Base-by-base conservation (phyloP, 2,113 vertebrate genomes). In the Ageneiosus marmoratus region DNA sequence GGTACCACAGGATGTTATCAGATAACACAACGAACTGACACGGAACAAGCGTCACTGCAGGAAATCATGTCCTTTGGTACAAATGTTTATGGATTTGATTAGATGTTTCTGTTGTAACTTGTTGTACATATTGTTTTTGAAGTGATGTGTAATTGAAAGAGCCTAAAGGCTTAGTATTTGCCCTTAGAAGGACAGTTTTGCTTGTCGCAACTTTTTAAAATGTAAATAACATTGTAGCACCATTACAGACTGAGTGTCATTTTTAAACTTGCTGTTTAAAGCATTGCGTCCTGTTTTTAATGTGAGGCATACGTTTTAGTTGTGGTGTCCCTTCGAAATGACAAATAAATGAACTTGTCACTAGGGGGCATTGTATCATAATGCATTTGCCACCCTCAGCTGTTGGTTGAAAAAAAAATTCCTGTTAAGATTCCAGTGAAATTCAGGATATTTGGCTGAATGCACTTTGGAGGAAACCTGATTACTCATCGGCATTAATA, bases 1-100 rank as follows among this genome's bases (percentile, higher is more conserved):
- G 86, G 85, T 94, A 93, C 81, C 90, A 90, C 87, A 90, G 92
- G 83, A 88, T 93, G 32, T 81, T 85, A 13, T 55, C 80, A 13
- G 88, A 89, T 32, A 12, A 50, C 18, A 10, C 37, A 27, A 0
- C 29, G 20, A 41, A 81, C 37, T 29, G 70, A 80, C 11, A 16
- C 46, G 44, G 72, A 74, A 29, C n/a, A 73, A 73, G n/a, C 46
- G 24, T 34, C 27, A 37, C 50, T 76, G 51, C 73, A 37, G 29
- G 29, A 76, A 76, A 79, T 41, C 32, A 56, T 56, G n/a, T 18
- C 65, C 4, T 18, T 58, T 53, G 65, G 41, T 62, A 46, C 67
- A 72, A 10, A 24, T 58, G 34, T 67, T 24, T 75, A 24, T 82
- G 22, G 29, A 41, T 44, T n/a, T 32, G 3, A 75, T 76, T 32